Conservation (phyloP, 2,888 invertebrate genomes). For the Perizoma flavofasciatum region DNA sequence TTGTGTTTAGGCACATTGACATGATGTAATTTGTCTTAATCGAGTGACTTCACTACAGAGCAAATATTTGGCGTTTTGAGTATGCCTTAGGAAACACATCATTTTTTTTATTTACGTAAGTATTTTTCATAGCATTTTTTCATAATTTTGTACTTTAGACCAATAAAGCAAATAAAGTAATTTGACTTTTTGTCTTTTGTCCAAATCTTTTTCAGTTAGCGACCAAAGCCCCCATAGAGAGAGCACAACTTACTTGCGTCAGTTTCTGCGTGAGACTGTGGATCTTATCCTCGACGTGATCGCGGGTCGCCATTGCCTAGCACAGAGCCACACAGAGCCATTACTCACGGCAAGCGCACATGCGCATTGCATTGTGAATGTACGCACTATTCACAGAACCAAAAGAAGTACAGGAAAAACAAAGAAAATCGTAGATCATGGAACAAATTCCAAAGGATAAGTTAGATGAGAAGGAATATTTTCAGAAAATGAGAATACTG, state of each 20-base stretch:
- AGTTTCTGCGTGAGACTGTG: slow-evolving; percentile 88
- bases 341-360: slow-evolving; percentile 74
- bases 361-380: slow-evolving; percentile 60
- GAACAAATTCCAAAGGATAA: too few species aligned
- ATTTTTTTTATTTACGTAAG: too few species aligned
- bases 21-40: too few species aligned
- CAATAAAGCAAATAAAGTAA: too few species aligned
- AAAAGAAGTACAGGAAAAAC: neutral
- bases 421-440: neutral
- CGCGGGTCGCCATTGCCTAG: slow-evolving; percentile 88
- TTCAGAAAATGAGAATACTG: neutral
- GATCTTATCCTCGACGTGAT: slow-evolving; percentile 89
- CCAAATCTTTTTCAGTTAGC: slow-evolving; percentile 9
- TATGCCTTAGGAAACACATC: too few species aligned
- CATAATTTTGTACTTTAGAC: too few species aligned
- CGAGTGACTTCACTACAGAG: too few species aligned
- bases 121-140: too few species aligned
- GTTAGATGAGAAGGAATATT: neutral
- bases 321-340: slow-evolving; percentile 70
- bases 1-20: neutral
- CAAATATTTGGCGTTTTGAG: too few species aligned
- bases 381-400: slow-evolving; percentile 47
- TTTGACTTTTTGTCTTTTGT: too few species aligned
- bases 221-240: slow-evolving; percentile 53
- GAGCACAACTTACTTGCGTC: slow-evolving; percentile 87